Percentiles rank a stretch among this genome's conserved stretches.
phyloP scores from a whole-genome alignment of 2,797 vertebrate genomes.

The Hipposideros larvatus region DNA sequence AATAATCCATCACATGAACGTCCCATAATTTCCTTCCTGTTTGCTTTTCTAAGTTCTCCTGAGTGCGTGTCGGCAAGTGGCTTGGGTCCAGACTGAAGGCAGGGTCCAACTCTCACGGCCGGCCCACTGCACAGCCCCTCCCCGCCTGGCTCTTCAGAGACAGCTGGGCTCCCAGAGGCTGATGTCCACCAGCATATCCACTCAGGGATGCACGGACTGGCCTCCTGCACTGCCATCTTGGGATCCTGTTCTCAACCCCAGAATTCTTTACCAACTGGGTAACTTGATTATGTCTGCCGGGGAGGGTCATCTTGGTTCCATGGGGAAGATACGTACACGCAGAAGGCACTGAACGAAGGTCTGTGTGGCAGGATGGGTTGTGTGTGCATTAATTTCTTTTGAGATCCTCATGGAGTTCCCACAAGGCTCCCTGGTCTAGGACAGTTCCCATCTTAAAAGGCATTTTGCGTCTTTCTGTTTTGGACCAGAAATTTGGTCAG shows the following conservation, averaged over 20 bases:
- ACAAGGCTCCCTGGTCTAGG: background rate
- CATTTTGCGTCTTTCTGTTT: background rate
- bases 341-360: background rate
- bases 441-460: background rate
- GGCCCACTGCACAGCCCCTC: background rate
- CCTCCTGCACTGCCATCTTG: background rate
- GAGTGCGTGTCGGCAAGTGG: background rate
- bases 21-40: conserved; percentile 49
- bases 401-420: background rate
- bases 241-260: background rate
- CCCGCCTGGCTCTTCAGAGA: background rate
- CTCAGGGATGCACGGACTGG: background rate
- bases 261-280: background rate
- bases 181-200: background rate
- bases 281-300: background rate
- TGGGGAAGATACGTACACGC: background rate
- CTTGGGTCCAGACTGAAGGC: background rate
- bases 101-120: background rate
- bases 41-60: conserved; percentile 39
- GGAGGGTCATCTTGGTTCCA: background rate
- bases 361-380: background rate
- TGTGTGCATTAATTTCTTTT: background rate
- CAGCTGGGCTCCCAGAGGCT: background rate
- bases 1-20: conserved; percentile 39
- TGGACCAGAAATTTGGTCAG: conserved; percentile 6